These are phyloP conservation scores for Mormyrops attenuatus DNA, from an alignment of 2,797 vertebrate genomes.

Conservation along the genomic window DNA sequence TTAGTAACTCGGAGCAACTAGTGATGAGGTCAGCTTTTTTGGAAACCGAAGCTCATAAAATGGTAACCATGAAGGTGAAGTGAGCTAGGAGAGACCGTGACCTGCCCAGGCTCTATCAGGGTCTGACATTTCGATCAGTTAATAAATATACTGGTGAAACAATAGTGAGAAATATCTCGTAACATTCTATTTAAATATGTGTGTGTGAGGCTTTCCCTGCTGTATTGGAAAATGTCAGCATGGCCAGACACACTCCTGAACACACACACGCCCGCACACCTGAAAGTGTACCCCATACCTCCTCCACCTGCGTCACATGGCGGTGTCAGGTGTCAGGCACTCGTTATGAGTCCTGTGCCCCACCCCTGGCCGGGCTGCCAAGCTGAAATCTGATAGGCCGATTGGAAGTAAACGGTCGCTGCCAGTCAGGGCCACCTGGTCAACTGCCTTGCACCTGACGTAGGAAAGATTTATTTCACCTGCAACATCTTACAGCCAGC, in stretches of 20 bases:
- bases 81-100: neutral
- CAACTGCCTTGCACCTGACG: neutral
- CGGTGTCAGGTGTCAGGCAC: conserved; percentile 16
- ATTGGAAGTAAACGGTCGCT: neutral
- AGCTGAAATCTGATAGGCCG: conserved; percentile 9
- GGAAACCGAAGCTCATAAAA: neutral
- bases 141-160: neutral
- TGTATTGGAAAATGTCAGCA: neutral
- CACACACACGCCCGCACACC: neutral
- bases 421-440: neutral
- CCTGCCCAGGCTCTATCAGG: neutral
- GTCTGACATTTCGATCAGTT: neutral
- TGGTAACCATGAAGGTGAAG: neutral
- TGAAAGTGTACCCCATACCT: neutral
- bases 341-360: neutral
- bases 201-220: neutral
- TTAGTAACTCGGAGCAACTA: neutral
- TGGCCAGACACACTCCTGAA: neutral
- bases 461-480: neutral
- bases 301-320: neutral
- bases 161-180: neutral
- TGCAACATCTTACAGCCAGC: neutral
- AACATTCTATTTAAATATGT: neutral
- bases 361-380: neutral
- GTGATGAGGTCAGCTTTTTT: neutral